These are phyloP conservation scores for Berghia stephanieae DNA, from an alignment of 1,140 invertebrate species.

Conservation along the genomic window DNA sequence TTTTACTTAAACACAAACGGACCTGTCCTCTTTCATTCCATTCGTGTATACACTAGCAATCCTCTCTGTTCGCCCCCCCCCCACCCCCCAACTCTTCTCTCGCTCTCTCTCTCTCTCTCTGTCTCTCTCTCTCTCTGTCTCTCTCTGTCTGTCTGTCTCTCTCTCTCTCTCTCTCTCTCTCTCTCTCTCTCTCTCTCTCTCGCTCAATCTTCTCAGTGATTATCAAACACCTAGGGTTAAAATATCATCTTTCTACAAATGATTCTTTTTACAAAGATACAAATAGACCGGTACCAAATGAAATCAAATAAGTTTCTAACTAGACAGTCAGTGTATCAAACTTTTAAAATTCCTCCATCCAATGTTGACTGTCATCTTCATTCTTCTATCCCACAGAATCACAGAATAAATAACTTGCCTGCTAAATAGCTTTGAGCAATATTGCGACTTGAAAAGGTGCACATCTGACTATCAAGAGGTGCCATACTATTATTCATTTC, in stretches of 20 bases:
- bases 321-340: background rate
- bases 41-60: too few species aligned
- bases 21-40: too few species aligned
- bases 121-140: background rate
- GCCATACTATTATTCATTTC: too few species aligned
- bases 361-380: background rate
- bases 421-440: too few species aligned
- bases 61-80: background rate
- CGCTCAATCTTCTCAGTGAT: background rate
- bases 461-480: too few species aligned
- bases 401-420: too few species aligned
- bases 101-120: background rate
- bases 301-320: too few species aligned
- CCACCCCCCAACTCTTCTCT: background rate
- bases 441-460: too few species aligned
- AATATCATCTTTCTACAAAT: background rate
- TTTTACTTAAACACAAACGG: too few species aligned
- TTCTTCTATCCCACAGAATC: too few species aligned
- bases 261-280: too few species aligned
- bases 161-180: background rate
- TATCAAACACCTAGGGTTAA: background rate
- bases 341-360: background rate
- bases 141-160: background rate
- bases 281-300: too few species aligned
- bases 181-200: background rate